phyloP scores from a whole-genome alignment of 1,140 invertebrate genomes.

The Antheraea pernyi region DNA sequence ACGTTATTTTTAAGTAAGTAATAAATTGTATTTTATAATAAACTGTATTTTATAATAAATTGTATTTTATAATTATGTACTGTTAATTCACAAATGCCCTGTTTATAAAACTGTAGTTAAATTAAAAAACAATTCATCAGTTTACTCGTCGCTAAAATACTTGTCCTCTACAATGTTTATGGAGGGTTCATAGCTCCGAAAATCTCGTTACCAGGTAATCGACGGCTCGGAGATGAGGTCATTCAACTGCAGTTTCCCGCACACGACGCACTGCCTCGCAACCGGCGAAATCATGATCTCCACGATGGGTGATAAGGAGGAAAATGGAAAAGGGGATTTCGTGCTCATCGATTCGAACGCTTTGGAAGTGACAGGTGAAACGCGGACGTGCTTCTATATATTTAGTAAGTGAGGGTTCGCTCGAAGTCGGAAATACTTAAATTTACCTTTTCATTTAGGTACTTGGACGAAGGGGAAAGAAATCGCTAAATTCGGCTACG shows the following conservation, averaged over 20 bases:
- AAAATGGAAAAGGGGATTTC: slow-evolving; percentile 92
- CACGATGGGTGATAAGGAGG: slow-evolving; percentile 91
- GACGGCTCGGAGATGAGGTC: slow-evolving; percentile 87
- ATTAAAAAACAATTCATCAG: background rate
- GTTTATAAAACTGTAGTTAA: background rate
- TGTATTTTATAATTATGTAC: no score
- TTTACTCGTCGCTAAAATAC: slow-evolving; percentile 16
- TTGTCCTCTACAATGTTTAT: slow-evolving; percentile 30
- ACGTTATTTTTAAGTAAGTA: no score
- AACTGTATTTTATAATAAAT: no score
- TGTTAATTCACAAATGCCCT: no score
- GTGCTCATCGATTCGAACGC: slow-evolving; percentile 92
- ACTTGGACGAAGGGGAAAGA: slow-evolving; percentile 84
- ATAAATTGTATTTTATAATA: no score
- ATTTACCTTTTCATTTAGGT: slow-evolving; percentile 59
- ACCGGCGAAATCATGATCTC: slow-evolving; percentile 97
- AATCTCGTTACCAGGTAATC: slow-evolving; percentile 81
- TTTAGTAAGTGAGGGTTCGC: background rate
- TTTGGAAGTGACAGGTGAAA: slow-evolving; percentile 85
- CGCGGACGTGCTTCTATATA: slow-evolving; percentile 15
- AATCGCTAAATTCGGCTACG: slow-evolving; percentile 86
- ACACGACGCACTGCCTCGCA: slow-evolving; percentile 96
- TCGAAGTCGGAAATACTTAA: slow-evolving; percentile 3
- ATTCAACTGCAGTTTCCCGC: slow-evolving; percentile 89
- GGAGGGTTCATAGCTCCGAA: slow-evolving; percentile 39